These are phyloP conservation scores for Alca torda DNA, from an alignment of 2,797 vertebrate species.

Conservation along the genomic window DNA sequence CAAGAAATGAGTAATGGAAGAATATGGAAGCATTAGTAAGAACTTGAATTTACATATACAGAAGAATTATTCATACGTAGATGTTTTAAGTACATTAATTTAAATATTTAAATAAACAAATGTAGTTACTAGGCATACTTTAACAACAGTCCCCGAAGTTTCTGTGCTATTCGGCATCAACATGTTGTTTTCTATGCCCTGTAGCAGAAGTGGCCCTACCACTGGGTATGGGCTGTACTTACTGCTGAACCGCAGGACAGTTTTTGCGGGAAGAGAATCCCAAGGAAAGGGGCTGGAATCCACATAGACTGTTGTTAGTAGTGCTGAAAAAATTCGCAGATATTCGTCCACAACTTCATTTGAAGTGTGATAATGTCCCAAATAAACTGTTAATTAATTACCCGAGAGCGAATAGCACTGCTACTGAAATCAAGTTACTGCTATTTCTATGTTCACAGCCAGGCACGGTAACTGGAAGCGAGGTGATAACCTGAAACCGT, in stretches of 20 bases:
- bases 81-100: background rate
- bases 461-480: background rate
- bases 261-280: background rate
- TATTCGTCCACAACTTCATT: background rate
- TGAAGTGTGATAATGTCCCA: background rate
- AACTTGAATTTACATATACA: background rate
- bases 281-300: background rate
- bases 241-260: background rate
- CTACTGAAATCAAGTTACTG: background rate
- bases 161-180: background rate
- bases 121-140: background rate
- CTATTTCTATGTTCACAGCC: background rate
- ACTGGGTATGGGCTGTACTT: background rate
- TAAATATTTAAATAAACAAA: background rate
- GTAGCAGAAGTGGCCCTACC: background rate
- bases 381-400: background rate
- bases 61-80: background rate
- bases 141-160: background rate
- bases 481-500: background rate
- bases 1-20: background rate
- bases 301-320: background rate
- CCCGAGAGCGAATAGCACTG: background rate
- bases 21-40: background rate
- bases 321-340: background rate
- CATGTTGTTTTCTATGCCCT: background rate